Conservation (phyloP, 2,113 vertebrate species). For the Pachycephala philippinensis region DNA sequence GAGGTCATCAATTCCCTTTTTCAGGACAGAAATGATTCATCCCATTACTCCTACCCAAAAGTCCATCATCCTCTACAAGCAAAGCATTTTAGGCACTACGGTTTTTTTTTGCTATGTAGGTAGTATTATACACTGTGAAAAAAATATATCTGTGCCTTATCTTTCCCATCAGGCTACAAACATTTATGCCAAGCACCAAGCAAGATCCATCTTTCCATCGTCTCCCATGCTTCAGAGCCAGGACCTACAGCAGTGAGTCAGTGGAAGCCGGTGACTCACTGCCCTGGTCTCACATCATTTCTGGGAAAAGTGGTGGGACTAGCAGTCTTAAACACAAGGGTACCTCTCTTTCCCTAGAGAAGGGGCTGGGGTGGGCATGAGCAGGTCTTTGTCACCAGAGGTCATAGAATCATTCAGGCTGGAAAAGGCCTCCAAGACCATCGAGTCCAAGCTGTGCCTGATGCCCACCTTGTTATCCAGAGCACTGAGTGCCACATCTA, state of each 20-base stretch:
- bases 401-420: background rate
- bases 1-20: background rate
- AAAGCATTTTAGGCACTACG: background rate
- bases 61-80: background rate
- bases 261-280: background rate
- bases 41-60: background rate
- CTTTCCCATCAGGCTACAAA: background rate
- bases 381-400: background rate
- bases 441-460: fast-evolving
- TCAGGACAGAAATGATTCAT: background rate
- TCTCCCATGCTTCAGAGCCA: background rate
- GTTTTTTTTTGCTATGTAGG: background rate
- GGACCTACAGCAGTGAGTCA: background rate
- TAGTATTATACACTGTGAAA: background rate
- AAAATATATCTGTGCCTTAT: background rate
- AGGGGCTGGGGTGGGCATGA: background rate
- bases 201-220: background rate
- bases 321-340: background rate
- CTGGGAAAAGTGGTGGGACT: background rate
- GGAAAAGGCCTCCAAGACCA: background rate
- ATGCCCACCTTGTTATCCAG: background rate
- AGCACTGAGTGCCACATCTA: background rate
- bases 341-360: background rate
- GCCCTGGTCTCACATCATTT: background rate
- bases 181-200: background rate